Conservation (phyloP, 2,797 vertebrate species). For the Sebastes oblongus region DNA sequence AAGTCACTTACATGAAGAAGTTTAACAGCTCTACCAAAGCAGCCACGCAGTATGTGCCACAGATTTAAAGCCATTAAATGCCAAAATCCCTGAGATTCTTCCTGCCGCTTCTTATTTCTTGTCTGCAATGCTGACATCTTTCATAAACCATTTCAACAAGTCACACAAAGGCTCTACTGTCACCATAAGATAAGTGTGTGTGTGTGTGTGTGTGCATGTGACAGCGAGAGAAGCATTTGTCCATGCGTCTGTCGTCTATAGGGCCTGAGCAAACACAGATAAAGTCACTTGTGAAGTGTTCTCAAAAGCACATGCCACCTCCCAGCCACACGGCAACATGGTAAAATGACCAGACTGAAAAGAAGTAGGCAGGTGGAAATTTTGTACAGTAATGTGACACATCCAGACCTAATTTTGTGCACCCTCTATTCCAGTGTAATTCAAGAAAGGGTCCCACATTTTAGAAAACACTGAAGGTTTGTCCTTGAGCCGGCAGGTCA, state of each 20-base stretch:
- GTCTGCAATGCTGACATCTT: conserved; percentile 22
- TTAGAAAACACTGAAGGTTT: not conserved
- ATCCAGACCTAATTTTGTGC: not conserved
- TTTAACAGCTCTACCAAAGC: not conserved
- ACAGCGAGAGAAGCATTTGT: conserved; percentile 36
- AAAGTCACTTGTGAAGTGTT: conserved; percentile 59
- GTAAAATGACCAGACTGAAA: conserved; percentile 19
- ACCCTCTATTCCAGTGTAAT: not conserved
- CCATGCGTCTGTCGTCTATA: conserved; percentile 19
- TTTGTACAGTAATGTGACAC: not conserved
- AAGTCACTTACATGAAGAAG: not conserved
- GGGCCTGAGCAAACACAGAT: conserved; percentile 73
- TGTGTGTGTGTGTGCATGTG: conserved; percentile 17
- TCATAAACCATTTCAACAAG: conserved; percentile 25
- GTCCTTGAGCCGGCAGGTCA: not conserved
- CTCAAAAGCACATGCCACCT: conserved; percentile 30
- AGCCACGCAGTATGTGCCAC: not conserved
- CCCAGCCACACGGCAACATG: conserved; percentile 9
- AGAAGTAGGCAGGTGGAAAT: conserved; percentile 14
- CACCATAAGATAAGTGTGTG: conserved; percentile 50
- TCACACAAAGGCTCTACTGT: conserved; percentile 44
- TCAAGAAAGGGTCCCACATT: not conserved
- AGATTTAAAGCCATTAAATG: not conserved
- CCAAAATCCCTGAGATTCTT: conserved; percentile 13
- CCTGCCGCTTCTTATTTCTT: not conserved